phyloP scores from a whole-genome alignment of 64 coral and sea anemone genomes.

The Hydrozoanthus tunicans region DNA sequence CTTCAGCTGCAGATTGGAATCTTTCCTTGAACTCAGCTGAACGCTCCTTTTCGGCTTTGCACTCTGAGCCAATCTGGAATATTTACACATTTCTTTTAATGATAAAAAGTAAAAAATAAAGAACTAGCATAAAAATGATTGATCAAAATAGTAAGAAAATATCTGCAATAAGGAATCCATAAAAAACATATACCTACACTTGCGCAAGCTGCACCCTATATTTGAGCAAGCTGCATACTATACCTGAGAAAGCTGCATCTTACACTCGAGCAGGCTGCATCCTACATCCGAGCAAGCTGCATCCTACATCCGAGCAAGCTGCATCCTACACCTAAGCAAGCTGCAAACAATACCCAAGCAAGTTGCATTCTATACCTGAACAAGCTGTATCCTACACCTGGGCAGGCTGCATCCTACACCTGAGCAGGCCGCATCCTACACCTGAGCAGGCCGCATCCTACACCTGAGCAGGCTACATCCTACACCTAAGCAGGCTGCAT shows the following conservation, averaged over 20 bases:
- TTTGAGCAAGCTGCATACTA: not conserved
- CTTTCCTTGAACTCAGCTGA: conserved; percentile 58
- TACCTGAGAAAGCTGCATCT: not conserved
- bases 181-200: too few relatives aligned
- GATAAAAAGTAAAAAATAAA: not conserved
- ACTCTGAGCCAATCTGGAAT: conserved; percentile 66
- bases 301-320: too few relatives aligned
- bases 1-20: conserved; percentile 34
- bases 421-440: not conserved
- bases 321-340: too few relatives aligned
- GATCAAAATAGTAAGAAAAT: not conserved
- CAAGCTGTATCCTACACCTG: not conserved
- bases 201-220: not conserved
- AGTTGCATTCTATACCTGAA: not conserved
- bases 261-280: not conserved
- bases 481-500: not conserved
- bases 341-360: not conserved
- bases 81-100: not conserved
- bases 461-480: not conserved
- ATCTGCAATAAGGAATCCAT: too few relatives aligned
- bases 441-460: conserved; percentile 16
- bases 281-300: too few relatives aligned
- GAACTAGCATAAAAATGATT: not conserved
- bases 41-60: conserved; percentile 68
- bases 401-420: not conserved